phyloP scores from a whole-genome alignment of 2,113 vertebrate species.

The Rhipidura dahli region DNA sequence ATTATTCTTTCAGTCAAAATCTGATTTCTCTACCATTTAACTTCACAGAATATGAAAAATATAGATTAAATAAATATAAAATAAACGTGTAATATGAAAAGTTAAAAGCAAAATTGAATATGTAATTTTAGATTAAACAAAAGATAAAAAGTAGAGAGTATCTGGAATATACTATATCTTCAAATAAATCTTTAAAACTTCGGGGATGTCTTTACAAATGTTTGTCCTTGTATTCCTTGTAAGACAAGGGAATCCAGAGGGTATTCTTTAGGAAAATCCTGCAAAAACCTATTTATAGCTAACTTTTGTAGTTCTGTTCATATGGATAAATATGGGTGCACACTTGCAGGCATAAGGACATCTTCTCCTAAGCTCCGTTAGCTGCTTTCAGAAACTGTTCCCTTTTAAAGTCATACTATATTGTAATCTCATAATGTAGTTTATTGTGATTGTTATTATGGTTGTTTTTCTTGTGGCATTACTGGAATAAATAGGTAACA shows the following conservation, averaged over 20 bases:
- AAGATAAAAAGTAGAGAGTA: background rate
- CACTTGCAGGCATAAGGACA: background rate
- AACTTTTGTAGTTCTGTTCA: background rate
- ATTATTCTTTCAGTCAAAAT: background rate
- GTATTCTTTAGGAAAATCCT: background rate
- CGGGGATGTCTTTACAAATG: background rate
- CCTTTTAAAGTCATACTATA: background rate
- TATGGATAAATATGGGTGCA: background rate
- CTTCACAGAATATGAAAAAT: background rate
- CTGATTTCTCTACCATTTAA: background rate
- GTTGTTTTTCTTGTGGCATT: background rate
- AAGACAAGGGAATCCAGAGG: background rate
- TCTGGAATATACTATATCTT: background rate
- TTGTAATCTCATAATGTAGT: background rate
- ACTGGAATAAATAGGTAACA: background rate
- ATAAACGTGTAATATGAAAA: background rate
- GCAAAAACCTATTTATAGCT: background rate
- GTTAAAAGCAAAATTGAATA: background rate
- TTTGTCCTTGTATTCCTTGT: background rate
- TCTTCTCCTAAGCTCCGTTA: background rate
- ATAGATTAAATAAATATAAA: background rate
- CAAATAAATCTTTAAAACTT: background rate
- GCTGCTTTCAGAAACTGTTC: background rate
- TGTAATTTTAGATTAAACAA: background rate
- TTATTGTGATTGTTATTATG: background rate